Evolutionary conservation across 2,888 invertebrate species (phyloP).

Genomic region (Dendrolimus pini): DNA sequence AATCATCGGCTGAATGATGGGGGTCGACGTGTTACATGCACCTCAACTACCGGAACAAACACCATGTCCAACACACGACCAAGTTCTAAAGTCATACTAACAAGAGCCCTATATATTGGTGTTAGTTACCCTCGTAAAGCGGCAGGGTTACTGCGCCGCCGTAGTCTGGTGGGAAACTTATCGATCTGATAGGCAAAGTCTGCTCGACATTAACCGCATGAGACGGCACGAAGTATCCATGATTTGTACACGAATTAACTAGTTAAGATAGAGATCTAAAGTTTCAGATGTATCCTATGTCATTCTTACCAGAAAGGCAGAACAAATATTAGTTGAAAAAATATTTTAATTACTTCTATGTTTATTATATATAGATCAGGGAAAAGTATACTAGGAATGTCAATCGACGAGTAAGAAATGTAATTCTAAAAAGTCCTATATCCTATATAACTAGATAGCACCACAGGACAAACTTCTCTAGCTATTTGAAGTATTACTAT

Average conservation of each 20-base stretch:
- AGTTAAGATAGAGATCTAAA: too few relatives aligned
- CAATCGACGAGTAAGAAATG: too few relatives aligned
- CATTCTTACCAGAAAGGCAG: too few relatives aligned
- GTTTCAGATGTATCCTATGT: too few relatives aligned
- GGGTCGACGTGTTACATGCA: slow-evolving; percentile 34
- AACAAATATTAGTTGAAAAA: too few relatives aligned
- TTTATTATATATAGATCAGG: too few relatives aligned
- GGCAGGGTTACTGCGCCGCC: slow-evolving; percentile 55
- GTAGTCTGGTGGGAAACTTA: slow-evolving; percentile 58
- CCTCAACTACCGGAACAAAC: slow-evolving; percentile 39
- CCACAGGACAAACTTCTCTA: too few relatives aligned
- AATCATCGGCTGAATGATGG: slow-evolving; percentile 33
- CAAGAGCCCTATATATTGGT: slow-evolving; percentile 16
- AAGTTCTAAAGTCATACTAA: slow-evolving; percentile 29
- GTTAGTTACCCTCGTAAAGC: slow-evolving; percentile 28
- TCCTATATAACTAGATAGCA: too few relatives aligned
- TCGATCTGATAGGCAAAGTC: slow-evolving; percentile 51
- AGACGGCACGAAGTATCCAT: slow-evolving; percentile 27
- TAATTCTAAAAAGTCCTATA: too few relatives aligned
- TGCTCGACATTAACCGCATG: slow-evolving; percentile 43
- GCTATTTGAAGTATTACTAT: too few relatives aligned
- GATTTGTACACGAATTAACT: slow-evolving; percentile 14
- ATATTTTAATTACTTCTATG: too few relatives aligned
- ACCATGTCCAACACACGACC: slow-evolving; percentile 32
- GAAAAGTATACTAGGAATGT: too few relatives aligned